phyloP scores from a whole-genome alignment of 2,888 invertebrate genomes.

The Meganola albula region DNA sequence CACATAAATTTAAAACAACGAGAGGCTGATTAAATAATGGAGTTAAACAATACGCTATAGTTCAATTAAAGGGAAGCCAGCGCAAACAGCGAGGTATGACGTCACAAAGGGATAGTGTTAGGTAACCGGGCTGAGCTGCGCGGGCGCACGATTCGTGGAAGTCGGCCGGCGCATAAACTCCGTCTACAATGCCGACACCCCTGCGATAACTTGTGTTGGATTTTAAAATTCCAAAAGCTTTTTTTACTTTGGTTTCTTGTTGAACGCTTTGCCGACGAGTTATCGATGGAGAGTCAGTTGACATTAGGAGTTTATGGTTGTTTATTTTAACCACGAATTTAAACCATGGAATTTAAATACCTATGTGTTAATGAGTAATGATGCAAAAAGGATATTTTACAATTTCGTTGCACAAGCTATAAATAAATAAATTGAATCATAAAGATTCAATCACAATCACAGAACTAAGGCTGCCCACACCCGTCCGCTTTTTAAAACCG shows the following conservation, averaged over 20 bases:
- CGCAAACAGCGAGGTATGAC: constrained; percentile 48
- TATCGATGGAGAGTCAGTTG: constrained; percentile 28
- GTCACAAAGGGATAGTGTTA: constrained; percentile 54
- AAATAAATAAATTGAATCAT: too few relatives aligned
- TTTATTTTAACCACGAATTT: neutral
- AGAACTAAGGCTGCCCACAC: too few relatives aligned
- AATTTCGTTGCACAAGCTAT: too few relatives aligned
- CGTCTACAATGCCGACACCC: constrained; percentile 43
- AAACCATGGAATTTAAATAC: neutral
- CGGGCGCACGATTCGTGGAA: constrained; percentile 49
- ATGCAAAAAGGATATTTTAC: too few relatives aligned
- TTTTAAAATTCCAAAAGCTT: constrained; percentile 39
- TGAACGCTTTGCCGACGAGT: constrained; percentile 31
- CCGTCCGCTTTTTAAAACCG: too few relatives aligned
- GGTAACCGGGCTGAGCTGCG: constrained; percentile 34
- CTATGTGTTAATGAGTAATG: too few relatives aligned
- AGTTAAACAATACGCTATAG: constrained; percentile 43
- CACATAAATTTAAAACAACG: constrained; percentile 23
- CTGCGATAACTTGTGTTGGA: constrained; percentile 35
- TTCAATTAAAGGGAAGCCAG: constrained; percentile 43
- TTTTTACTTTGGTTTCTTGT: constrained; percentile 21
- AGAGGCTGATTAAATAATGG: constrained; percentile 35
- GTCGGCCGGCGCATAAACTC: constrained; percentile 48
- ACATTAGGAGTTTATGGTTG: constrained; percentile 15
- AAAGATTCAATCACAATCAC: too few relatives aligned